Base-by-base conservation (phyloP, 2,797 vertebrate species). In the Schizopygopsis malacanthus region DNA sequence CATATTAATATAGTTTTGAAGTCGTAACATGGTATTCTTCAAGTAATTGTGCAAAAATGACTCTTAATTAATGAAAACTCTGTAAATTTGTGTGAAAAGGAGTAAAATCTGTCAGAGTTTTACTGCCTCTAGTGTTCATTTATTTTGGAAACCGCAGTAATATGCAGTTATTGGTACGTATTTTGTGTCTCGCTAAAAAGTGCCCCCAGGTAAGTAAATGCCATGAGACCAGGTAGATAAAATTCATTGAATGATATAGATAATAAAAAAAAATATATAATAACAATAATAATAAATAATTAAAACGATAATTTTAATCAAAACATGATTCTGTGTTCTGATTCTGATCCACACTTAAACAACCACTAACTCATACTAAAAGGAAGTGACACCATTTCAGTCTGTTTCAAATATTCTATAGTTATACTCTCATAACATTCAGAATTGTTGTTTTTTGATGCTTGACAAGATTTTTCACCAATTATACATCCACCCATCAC, bases 401-500 rank as follows among this genome's bases (percentile, higher is more conserved):
- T 73, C n/a, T 50, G 16, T 50, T 75, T 75, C 25, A 18, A 75
- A 20, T 75, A 16, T 10, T 75, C 25, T 11, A 20, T 33, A 52
- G 8, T 11, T 28, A 5, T 20, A 52, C 47, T 22, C 50, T 37
- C 20, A 22, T 4, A 39, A 76, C 18, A 76, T 56, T 76, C 10
- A 37, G 16, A 28, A 52, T 47, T 6, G 6, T 50, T 1, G 28
- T 37, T 52, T 56, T 77, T n/a, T 56, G 12, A 77, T 56, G 10
- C 72, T 52, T 75, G 45, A 52, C 47, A 76, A 54, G 10, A 77
- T 22, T 77, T 7, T 7, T 77, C 75, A 56, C 11, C 37, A 77
- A 56, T 77, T n/a, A n/a, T 37, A 54, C 37, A 56, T n/a, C 11
- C 1, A 13, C 6, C 20, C 3, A 1, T 77, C 52, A 39, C 75